Evolutionary conservation across 2,797 vertebrate genomes (phyloP).

Genomic region (Eulemur coronatus): DNA sequence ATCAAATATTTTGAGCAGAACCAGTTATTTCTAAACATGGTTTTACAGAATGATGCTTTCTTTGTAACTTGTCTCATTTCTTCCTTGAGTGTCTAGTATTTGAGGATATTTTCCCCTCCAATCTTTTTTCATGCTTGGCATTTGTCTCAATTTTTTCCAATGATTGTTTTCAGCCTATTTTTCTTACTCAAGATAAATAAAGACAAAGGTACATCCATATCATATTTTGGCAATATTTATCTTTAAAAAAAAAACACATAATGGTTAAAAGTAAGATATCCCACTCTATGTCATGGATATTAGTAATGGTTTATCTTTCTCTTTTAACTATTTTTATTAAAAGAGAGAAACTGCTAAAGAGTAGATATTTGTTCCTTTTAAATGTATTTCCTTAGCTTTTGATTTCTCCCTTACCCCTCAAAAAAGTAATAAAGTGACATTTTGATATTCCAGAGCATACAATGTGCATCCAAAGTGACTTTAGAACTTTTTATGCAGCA

Average conservation of each 20-base stretch:
- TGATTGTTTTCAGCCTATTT: slow-evolving; percentile 4
- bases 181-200: slow-evolving; percentile 4
- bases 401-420: neutral
- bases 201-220: neutral
- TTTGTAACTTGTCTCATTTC: slow-evolving; percentile 6
- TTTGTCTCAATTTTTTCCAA: neutral
- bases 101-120: neutral
- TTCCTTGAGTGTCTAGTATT: neutral
- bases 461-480: neutral
- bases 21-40: slow-evolving; percentile 7
- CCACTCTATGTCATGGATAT: neutral
- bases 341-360: neutral
- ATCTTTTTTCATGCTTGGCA: neutral
- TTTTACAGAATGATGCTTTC: slow-evolving; percentile 11
- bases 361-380: neutral
- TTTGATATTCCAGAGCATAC: neutral
- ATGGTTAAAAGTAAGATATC: neutral
- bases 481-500: neutral
- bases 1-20: neutral
- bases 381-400: neutral
- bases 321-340: slow-evolving; percentile 24
- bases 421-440: neutral
- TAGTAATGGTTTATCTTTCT: neutral
- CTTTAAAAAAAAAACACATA: neutral
- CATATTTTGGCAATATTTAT: neutral